phyloP scores from a whole-genome alignment of 2,113 vertebrate species.

The Thamnophis sirtalis region DNA sequence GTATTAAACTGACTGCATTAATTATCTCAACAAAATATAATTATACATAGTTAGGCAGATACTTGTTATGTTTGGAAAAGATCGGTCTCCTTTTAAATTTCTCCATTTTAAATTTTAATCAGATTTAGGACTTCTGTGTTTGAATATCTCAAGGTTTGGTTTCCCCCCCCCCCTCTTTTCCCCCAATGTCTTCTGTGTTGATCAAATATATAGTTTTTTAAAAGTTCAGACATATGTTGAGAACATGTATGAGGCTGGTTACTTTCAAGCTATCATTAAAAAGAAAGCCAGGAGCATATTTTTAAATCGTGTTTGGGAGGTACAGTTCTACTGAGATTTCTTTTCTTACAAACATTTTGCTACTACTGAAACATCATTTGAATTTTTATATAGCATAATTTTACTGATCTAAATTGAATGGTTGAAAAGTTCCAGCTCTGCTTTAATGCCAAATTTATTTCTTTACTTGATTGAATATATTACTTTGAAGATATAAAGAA shows the following conservation, averaged over 20 bases:
- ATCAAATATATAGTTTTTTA: not conserved
- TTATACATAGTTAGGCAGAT: not conserved
- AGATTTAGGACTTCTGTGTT: not conserved
- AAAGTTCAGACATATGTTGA: not conserved
- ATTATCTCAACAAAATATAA: not conserved
- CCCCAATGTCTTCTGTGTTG: not conserved
- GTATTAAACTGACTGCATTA: not conserved
- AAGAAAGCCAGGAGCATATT: not conserved
- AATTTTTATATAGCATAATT: slow-evolving; percentile 3
- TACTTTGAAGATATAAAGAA: slow-evolving; percentile 20
- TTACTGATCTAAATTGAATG: not conserved
- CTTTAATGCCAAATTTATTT: not conserved
- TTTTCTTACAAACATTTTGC: not conserved
- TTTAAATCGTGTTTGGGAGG: not conserved
- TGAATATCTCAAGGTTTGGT: not conserved
- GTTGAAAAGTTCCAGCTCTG: slow-evolving; percentile 24
- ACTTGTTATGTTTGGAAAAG: not conserved
- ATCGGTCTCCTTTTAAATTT: not conserved
- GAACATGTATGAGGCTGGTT: not conserved
- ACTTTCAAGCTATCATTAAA: not conserved
- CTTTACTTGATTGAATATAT: slow-evolving; percentile 26
- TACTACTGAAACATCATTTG: slow-evolving; percentile 8
- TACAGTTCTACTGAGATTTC: not conserved
- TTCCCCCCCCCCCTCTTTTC: not conserved
- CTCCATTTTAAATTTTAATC: not conserved